phyloP scores from a whole-genome alignment of 1,140 invertebrate species.

The Drosophila elegans region DNA sequence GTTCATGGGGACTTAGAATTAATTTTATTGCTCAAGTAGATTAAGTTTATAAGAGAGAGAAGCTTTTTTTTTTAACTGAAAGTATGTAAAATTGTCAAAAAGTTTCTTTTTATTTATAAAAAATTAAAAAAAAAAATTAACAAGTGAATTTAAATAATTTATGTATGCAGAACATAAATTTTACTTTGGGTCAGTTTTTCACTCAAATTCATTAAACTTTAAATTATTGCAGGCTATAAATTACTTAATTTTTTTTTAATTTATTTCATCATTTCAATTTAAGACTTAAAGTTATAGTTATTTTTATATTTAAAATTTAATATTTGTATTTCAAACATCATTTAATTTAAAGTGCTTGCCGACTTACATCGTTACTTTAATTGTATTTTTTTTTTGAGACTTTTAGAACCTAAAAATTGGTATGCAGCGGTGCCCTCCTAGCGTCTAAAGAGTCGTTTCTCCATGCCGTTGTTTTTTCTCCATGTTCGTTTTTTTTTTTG shows the following conservation, averaged over 20 bases:
- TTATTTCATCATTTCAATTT: background rate
- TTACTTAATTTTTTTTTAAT: background rate
- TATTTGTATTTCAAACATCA: background rate
- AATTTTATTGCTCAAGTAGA: background rate
- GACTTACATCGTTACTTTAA: background rate
- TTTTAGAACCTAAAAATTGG: slow-evolving; percentile 17
- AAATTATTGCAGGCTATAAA: background rate
- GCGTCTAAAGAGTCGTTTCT: slow-evolving; percentile 41
- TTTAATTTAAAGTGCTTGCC: background rate
- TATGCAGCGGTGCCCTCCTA: slow-evolving; percentile 37
- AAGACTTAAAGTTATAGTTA: no score
- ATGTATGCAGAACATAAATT: no score
- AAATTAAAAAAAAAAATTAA: no score
- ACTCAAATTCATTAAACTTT: background rate
- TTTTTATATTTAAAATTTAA: background rate
- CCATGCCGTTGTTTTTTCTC: slow-evolving; percentile 16
- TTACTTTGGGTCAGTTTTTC: no score
- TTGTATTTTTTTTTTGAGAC: background rate
- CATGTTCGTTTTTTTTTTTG: slow-evolving; percentile 40
- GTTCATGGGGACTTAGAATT: background rate
- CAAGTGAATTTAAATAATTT: no score
- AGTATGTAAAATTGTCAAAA: background rate
- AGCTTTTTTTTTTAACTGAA: background rate
- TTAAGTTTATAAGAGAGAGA: background rate
- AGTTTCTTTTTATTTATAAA: no score